phyloP scores from a whole-genome alignment of 2,888 invertebrate genomes.

The Prostheceraeus crozeri region DNA sequence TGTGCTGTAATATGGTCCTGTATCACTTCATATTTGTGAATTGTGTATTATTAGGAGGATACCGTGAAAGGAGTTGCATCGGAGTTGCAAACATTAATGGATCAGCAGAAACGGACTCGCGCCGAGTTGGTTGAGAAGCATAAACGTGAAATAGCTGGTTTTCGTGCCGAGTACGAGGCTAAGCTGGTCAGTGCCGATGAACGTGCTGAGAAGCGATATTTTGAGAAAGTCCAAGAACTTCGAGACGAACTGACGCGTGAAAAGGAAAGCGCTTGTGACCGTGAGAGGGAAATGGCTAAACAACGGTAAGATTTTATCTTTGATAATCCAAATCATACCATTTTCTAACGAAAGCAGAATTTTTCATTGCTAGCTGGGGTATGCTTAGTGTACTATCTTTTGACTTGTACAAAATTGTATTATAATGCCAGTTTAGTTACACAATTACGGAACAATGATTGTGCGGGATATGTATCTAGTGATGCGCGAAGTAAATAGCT shows the following conservation, averaged over 20 bases:
- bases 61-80: conserved; percentile 58
- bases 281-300: conserved; percentile 54
- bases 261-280: conserved; percentile 54
- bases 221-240: conserved; percentile 55
- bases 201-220: conserved; percentile 51
- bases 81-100: conserved; percentile 54
- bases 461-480: too few relatives aligned
- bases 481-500: too few relatives aligned
- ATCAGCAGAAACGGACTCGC: too few relatives aligned
- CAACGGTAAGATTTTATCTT: conserved; percentile 46
- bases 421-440: too few relatives aligned
- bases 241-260: conserved; percentile 55
- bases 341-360: too few relatives aligned
- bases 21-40: too few relatives aligned
- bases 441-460: too few relatives aligned
- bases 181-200: conserved; percentile 56
- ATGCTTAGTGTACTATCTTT: too few relatives aligned
- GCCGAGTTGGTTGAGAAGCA: conserved; percentile 55
- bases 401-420: too few relatives aligned
- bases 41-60: conserved; percentile 50
- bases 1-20: too few relatives aligned
- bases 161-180: conserved; percentile 55
- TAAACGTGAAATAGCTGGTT: conserved; percentile 54
- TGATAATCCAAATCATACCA: too few relatives aligned
- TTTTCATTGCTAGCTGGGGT: too few relatives aligned